A percentile compares a stretch with the other conserved stretches of the same genome.
Conservation (phyloP, 2,888 invertebrate genomes). For the Coremacera marginata region DNA sequence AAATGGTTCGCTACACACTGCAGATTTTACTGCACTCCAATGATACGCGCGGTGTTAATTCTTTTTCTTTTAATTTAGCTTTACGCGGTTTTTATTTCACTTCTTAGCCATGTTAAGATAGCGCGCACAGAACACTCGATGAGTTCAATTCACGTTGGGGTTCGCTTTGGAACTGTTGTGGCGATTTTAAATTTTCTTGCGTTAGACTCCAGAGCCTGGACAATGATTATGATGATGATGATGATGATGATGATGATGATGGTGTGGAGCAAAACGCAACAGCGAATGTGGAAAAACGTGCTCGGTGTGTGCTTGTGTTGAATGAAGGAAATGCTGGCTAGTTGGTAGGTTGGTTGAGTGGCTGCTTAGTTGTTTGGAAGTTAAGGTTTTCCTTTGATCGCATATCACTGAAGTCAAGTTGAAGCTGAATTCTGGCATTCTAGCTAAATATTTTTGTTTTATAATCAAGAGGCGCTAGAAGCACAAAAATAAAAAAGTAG, state of each 20-base stretch:
- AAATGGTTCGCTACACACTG: too few species aligned
- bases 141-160: slow-evolving; percentile 62
- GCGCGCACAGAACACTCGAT: slow-evolving; percentile 34
- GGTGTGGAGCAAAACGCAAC: not conserved
- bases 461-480: not conserved
- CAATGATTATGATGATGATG: not conserved
- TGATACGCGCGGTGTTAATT: not conserved
- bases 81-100: slow-evolving; percentile 5
- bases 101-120: slow-evolving; percentile 36
- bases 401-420: slow-evolving; percentile 12
- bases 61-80: not conserved
- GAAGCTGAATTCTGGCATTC: slow-evolving; percentile 1
- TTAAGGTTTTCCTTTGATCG: slow-evolving; percentile 18
- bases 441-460: not conserved
- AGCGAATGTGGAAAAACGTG: slow-evolving; percentile 34
- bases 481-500: not conserved
- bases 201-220: slow-evolving; percentile 14
- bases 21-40: too few species aligned
- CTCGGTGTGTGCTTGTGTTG: not conserved
- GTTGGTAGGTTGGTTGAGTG: not conserved
- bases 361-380: not conserved
- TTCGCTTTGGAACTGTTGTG: slow-evolving; percentile 62
- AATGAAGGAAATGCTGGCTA: not conserved
- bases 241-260: not conserved
- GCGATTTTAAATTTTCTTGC: slow-evolving; percentile 47